Conservation (phyloP, 2,888 invertebrate genomes). For the Melanchra persicariae region DNA sequence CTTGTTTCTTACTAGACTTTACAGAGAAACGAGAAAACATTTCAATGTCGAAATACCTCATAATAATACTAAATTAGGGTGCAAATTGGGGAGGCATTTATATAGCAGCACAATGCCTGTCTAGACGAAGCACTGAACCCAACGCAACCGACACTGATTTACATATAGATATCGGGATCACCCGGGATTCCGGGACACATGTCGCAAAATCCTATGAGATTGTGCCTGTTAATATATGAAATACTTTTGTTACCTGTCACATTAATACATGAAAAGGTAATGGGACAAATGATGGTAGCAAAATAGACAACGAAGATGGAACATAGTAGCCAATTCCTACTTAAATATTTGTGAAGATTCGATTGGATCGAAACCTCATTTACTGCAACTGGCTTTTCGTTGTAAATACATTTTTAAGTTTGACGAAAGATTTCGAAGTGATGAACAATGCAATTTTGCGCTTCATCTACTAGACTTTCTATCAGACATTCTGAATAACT, state of each 20-base stretch:
- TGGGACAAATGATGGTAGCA: not conserved
- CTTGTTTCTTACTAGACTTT: slow-evolving; percentile 2
- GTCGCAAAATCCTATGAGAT: slow-evolving; percentile 35
- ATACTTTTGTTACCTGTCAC: slow-evolving; percentile 16
- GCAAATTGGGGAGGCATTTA: slow-evolving; percentile 54
- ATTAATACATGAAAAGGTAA: slow-evolving; percentile 9
- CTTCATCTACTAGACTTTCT: not conserved
- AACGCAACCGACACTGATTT: slow-evolving; percentile 61
- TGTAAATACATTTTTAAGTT: not conserved
- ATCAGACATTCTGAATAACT: slow-evolving; percentile 9
- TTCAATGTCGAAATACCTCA: slow-evolving; percentile 39
- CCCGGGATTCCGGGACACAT: slow-evolving; percentile 38
- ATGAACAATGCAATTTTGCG: slow-evolving; percentile 6
- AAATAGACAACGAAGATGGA: not conserved
- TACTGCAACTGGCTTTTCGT: not conserved
- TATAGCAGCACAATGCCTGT: slow-evolving; percentile 66
- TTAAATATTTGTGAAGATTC: not conserved
- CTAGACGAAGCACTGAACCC: slow-evolving; percentile 68
- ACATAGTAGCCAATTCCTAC: not conserved
- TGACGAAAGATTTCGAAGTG: not conserved
- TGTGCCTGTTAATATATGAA: slow-evolving; percentile 30
- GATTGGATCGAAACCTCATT: not conserved
- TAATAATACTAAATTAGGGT: slow-evolving; percentile 35
- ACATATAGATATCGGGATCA: slow-evolving; percentile 61
- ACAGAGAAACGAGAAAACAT: slow-evolving; percentile 14